Base-by-base conservation (phyloP, 2,797 vertebrate genomes). In the Australoheros facetus region DNA sequence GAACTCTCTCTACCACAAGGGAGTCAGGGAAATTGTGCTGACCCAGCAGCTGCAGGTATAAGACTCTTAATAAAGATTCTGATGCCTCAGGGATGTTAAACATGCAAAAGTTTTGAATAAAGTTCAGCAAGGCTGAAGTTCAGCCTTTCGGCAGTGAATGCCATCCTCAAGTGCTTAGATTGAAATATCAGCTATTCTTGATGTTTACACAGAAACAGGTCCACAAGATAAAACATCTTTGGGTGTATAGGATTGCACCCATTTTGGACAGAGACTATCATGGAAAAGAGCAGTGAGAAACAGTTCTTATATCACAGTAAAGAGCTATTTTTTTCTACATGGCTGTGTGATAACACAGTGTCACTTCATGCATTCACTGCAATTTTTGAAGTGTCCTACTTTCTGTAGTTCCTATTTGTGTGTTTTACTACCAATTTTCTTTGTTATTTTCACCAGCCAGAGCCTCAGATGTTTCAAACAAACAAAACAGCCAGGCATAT, bases 61-160 rank as follows among this genome's bases (percentile, higher is more conserved):
- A 73, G 57, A 54, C 51, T 19, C 53, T 56, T 73, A 73, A 64
- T 79, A 79, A 79, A 79, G 57, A 60, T 39, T 73, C 48, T 62
- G 59, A 56, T 73, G 45, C 56, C 34, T 71, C 77, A 23, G 57
- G 69, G 77, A 78, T 53, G 57, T 72, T 60, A 55, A 58, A 78
- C 56, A 78, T 62, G 70, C 57, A 73, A 32, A 73, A 37, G 70
- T 32, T 73, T 62, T 73, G 51, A 62, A 60, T 71, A 16, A 78
- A 60, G 76, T 71, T 59, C 76, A 71, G 56, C 42, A 54, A 42
- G 56, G 66, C 66, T 53, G 30, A 71, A 72, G 23, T 79, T 62
- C 57, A 73, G 19, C 77, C 30, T 53, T 34, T 48, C 45, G 73
- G 60, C 55, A 19, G 58, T 78, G 77, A 60, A 72, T 55, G 23